A percentile compares a stretch with the other conserved stretches of the same genome.
Conservation (phyloP, 2,113 vertebrate species). For the Salvelinus fontinalis region DNA sequence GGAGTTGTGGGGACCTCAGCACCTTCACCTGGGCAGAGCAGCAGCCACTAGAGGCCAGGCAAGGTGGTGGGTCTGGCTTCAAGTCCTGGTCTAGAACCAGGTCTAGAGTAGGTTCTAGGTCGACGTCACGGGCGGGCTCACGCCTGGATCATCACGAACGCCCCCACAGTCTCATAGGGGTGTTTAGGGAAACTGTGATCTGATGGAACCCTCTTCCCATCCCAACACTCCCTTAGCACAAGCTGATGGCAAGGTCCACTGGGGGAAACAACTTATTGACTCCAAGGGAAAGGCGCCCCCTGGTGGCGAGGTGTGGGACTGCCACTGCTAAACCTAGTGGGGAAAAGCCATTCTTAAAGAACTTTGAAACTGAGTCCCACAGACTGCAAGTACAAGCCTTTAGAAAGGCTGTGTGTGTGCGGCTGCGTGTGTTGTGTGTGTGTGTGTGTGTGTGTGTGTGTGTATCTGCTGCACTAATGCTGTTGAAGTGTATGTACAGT, state of each 20-base stretch:
- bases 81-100: slow-evolving; percentile 30
- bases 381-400: neutral
- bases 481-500: neutral
- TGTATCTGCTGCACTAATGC: neutral
- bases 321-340: neutral
- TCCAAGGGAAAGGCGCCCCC: neutral
- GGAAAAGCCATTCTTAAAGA: neutral
- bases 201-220: slow-evolving; percentile 47
- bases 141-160: slow-evolving; percentile 53
- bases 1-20: slow-evolving; percentile 82
- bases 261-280: neutral
- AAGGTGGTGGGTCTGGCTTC: slow-evolving; percentile 21
- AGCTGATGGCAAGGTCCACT: neutral
- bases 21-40: slow-evolving; percentile 67
- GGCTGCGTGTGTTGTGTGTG: neutral
- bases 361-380: neutral
- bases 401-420: neutral
- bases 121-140: slow-evolving; percentile 20
- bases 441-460: neutral
- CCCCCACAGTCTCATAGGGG: slow-evolving; percentile 77
- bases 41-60: neutral
- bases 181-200: slow-evolving; percentile 80
- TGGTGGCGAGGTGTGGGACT: neutral
- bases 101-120: slow-evolving; percentile 31
- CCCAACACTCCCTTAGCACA: neutral